These are phyloP conservation scores for Drosophila meridiana DNA, from an alignment of 2,888 invertebrate genomes.

Conservation along the genomic window DNA sequence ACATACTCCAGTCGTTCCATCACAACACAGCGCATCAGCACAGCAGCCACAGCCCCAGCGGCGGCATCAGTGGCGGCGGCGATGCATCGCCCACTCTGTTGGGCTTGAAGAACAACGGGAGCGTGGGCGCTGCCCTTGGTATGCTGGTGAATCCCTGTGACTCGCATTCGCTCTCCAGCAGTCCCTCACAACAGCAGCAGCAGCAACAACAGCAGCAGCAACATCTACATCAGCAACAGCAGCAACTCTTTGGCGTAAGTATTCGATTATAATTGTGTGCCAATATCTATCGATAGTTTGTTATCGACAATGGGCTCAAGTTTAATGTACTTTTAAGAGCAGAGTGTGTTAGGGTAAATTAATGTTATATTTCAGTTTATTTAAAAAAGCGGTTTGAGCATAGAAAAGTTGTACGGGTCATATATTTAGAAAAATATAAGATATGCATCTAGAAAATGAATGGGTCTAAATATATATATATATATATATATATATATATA, in stretches of 20 bases:
- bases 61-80: slow-evolving; percentile 61
- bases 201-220: slow-evolving; percentile 58
- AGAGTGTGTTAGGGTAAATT: not conserved
- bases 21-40: slow-evolving; percentile 47
- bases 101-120: slow-evolving; percentile 69
- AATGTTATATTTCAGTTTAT: not conserved
- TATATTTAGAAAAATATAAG: too few species aligned
- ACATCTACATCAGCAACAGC: slow-evolving; percentile 22
- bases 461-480: too few species aligned
- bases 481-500: too few species aligned
- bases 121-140: slow-evolving; percentile 55
- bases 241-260: slow-evolving; percentile 68
- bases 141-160: slow-evolving; percentile 74
- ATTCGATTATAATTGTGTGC: not conserved
- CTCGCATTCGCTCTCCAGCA: slow-evolving; percentile 84
- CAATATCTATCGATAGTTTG: slow-evolving; percentile 6
- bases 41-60: slow-evolving; percentile 61
- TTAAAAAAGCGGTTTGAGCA: not conserved
- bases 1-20: slow-evolving; percentile 84
- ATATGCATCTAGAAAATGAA: too few species aligned
- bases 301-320: slow-evolving; percentile 11
- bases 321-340: not conserved
- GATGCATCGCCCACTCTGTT: slow-evolving; percentile 66
- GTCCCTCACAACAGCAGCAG: slow-evolving; percentile 70
- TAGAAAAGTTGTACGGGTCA: too few species aligned